phyloP scores from a whole-genome alignment of 53 echinoderm and acorn worm genomes.

The Actinopyga echinites region DNA sequence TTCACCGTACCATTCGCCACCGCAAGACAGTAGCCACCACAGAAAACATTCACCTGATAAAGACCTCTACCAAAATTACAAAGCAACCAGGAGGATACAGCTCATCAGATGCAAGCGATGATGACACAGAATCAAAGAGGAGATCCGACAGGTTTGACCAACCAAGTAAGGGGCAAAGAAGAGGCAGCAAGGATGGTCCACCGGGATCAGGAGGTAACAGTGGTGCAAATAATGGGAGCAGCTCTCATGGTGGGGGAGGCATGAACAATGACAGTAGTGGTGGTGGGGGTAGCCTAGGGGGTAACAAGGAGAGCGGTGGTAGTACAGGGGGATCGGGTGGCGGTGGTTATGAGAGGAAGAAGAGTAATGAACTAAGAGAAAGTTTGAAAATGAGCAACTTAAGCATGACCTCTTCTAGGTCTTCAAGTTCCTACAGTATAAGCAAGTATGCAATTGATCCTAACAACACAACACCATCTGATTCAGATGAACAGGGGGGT shows the following conservation, averaged over 20 bases:
- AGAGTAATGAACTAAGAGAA: slow-evolving; percentile 94
- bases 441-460: slow-evolving; percentile 98
- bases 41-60: slow-evolving; percentile 78
- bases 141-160: slow-evolving; percentile 92
- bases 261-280: slow-evolving; percentile 62
- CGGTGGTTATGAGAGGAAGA: slow-evolving; percentile 65
- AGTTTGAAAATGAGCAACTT: slow-evolving; percentile 91
- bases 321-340: slow-evolving; percentile 47
- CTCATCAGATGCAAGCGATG: slow-evolving; percentile 97
- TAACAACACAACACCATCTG: slow-evolving; percentile 93
- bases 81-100: slow-evolving; percentile 81
- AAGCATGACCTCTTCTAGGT: slow-evolving; percentile 90
- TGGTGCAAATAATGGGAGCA: slow-evolving; percentile 68
- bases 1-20: slow-evolving; percentile 66
- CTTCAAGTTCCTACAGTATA: slow-evolving; percentile 95
- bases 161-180: slow-evolving; percentile 70
- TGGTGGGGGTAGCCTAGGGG: slow-evolving; percentile 56
- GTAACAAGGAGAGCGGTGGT: slow-evolving; percentile 52
- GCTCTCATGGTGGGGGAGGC: slow-evolving; percentile 49
- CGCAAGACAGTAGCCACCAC: slow-evolving; percentile 73
- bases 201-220: slow-evolving; percentile 71
- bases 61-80: slow-evolving; percentile 48
- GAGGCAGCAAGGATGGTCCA: slow-evolving; percentile 97
- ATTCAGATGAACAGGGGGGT: slow-evolving; percentile 80
- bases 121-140: slow-evolving; percentile 87